Evolutionary conservation across 1,140 invertebrate genomes (phyloP), one percentile per base, ranked within the genome.

Genomic region (Phymorhynchus buccinoides): DNA sequence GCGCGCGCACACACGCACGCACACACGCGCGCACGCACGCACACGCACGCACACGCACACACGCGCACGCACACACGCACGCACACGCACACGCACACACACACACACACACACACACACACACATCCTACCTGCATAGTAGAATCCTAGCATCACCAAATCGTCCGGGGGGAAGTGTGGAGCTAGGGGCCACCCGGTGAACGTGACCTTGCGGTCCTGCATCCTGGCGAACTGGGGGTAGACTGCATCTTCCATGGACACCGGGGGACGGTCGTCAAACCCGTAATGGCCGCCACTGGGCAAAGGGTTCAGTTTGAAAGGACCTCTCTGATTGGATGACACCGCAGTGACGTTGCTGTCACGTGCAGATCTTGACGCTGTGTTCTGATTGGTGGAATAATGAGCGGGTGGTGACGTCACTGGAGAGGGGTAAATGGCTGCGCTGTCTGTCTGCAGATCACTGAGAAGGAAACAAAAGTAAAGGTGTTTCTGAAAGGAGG

Each of bases 381-480:
- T 30, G 4, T 0, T 1, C 41, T 42, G 48, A 52, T 44, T 32
- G 62, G 27, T 37, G 35, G 52, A 4, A 30, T 42, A 22, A 83
- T n/a, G n/a, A n/a, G n/a, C n/a, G n/a, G n/a, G 30, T 12, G 62
- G 9, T 16, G 52, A 30, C 52, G 52, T 39, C 37, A 66, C 32
- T 1, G 12, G 22, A 4, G 80, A 62, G 3, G 80, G 52, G 1
- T 22, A 30, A 22, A 83, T 83, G 62, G 62, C 66, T 16, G 81
- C 62, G 41, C 81, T 71, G 37, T 83, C 81, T 73, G 81, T 83
- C 18, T 18, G 39, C 81, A 83, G 66, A n/a, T 83, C 81, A 7
- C 81, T 83, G 56, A 3, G 2, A 79, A 42, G 3, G n/a, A n/a
- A n/a, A n/a, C n/a, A n/a, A n/a, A n/a, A n/a, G n/a, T n/a, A n/a